Conservation (phyloP, 2,113 vertebrate genomes). For the Passer domesticus region DNA sequence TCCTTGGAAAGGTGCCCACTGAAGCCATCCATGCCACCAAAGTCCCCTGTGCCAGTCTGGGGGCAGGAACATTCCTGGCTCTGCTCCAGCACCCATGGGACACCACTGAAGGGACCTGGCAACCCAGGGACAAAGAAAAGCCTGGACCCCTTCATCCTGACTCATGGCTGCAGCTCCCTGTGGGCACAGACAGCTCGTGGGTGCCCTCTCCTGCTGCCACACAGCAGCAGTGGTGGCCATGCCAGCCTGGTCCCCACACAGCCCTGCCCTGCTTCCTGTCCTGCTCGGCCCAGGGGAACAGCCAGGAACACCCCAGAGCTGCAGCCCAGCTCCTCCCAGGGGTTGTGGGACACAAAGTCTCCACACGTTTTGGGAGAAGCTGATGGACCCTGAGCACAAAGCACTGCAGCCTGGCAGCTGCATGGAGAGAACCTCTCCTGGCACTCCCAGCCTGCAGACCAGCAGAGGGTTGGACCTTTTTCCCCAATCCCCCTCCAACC, state of each 20-base stretch:
- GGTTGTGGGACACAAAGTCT: not conserved
- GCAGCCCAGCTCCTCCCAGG: not conserved
- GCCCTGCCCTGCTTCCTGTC: accelerated
- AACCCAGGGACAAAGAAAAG: not conserved
- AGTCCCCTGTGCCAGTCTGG: accelerated
- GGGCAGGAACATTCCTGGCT: not conserved
- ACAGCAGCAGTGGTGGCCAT: not conserved
- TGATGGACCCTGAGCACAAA: not conserved
- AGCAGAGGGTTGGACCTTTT: not conserved
- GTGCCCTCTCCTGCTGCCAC: conserved; percentile 43
- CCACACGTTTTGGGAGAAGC: not conserved
- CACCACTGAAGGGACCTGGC: no score
- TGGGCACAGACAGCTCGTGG: not conserved
- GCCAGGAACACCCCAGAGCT: accelerated
- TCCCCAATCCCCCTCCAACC: not conserved
- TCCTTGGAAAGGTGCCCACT: not conserved
- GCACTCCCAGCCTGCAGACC: not conserved
- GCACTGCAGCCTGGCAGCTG: not conserved
- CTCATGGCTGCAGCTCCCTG: not conserved
- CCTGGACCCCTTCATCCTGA: accelerated
- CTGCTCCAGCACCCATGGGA: not conserved
- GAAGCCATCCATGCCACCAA: not conserved
- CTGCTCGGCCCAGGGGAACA: accelerated
- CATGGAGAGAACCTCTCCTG: accelerated
- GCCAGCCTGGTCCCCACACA: not conserved